These are phyloP conservation scores for Podotricha telesiphe DNA, from an alignment of 2,888 invertebrate genomes.

Conservation along the genomic window DNA sequence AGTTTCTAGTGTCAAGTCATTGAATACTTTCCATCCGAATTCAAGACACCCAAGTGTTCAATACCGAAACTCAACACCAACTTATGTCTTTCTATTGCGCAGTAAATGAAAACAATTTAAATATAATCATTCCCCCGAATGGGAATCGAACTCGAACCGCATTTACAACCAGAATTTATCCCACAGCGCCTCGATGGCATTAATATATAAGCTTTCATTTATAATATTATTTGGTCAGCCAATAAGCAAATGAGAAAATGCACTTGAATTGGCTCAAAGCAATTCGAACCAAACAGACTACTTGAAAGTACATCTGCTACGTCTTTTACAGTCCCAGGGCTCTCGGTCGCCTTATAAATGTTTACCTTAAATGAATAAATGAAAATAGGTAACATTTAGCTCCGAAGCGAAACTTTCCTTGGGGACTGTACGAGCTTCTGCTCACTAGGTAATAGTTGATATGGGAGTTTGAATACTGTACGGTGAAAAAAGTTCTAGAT, in stretches of 20 bases:
- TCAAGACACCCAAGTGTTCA: too few relatives aligned
- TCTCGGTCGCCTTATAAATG: conserved; percentile 40
- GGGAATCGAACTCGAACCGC: too few relatives aligned
- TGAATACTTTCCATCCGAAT: too few relatives aligned
- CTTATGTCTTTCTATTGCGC: too few relatives aligned
- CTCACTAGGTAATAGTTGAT: conserved; percentile 49
- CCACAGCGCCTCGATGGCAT: too few relatives aligned
- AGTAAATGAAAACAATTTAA: too few relatives aligned
- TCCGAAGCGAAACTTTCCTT: conserved; percentile 15
- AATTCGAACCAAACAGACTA: conserved; percentile 34
- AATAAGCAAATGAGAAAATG: conserved; percentile 23
- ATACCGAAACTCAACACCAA: too few relatives aligned
- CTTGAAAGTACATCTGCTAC: conserved; percentile 23
- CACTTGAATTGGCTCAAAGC: conserved; percentile 8
- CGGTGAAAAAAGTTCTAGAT: too few relatives aligned
- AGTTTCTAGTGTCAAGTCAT: too few relatives aligned
- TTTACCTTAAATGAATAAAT: conserved; percentile 47
- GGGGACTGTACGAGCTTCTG: conserved; percentile 23
- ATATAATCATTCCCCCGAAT: too few relatives aligned
- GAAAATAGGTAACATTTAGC: conserved; percentile 41
- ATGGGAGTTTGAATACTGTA: conserved; percentile 36
- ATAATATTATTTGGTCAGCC: not conserved
- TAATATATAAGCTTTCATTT: not conserved
- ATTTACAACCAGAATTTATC: too few relatives aligned
- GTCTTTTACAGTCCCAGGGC: conserved; percentile 36